Evolutionary conservation across 2,888 invertebrate species (phyloP).

Genomic region (Drosophila fungiperda): DNA sequence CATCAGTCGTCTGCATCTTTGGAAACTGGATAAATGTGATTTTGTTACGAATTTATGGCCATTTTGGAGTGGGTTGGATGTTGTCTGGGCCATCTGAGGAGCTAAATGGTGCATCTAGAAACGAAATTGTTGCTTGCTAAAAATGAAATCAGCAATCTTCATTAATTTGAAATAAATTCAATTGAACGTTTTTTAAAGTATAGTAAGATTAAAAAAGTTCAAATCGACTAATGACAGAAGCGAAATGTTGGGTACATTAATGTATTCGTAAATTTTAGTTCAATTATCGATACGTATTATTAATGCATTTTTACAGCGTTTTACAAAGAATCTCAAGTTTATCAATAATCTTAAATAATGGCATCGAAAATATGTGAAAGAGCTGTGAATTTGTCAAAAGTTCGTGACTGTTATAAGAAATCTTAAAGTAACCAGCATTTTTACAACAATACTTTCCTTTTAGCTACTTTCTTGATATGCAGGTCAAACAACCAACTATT

Average conservation of each 20-base stretch:
- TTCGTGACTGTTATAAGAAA: not conserved
- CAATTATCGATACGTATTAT: no score
- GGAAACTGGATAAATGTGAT: slow-evolving; percentile 70
- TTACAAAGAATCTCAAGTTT: no score
- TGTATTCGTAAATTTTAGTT: not conserved
- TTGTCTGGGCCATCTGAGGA: slow-evolving; percentile 35
- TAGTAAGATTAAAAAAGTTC: not conserved
- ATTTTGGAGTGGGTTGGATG: slow-evolving; percentile 20
- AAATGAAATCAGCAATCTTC: slow-evolving; percentile 13
- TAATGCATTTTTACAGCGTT: not conserved
- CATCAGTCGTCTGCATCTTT: slow-evolving; percentile 15
- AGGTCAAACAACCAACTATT: slow-evolving; percentile 13
- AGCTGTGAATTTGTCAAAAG: not conserved
- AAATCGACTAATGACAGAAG: not conserved
- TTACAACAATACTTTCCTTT: not conserved
- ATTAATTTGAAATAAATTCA: slow-evolving; percentile 9
- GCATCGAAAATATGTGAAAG: not conserved
- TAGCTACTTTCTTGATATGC: slow-evolving; percentile 10
- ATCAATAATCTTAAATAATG: not conserved
- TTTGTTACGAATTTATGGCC: slow-evolving; percentile 48
- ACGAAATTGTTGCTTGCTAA: not conserved
- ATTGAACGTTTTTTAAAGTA: slow-evolving; percentile 2
- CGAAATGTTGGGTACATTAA: not conserved
- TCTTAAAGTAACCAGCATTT: not conserved
- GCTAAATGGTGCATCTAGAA: slow-evolving; percentile 16